Conservation (phyloP, 2,797 vertebrate species). For the Lutjanus campechanus region DNA sequence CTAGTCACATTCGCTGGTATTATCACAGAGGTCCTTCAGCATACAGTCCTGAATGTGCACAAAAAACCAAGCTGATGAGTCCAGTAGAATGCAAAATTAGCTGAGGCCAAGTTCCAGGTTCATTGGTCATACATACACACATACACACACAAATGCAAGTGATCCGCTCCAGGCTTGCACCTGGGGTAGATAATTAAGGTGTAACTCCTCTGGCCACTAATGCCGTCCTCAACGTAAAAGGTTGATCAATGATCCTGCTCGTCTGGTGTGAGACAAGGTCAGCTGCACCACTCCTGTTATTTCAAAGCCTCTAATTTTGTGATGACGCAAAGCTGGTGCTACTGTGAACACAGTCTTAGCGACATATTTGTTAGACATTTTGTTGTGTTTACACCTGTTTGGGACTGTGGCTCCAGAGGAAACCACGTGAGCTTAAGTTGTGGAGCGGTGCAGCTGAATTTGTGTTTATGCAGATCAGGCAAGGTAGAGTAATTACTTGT, state of each 20-base stretch:
- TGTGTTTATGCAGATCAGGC: slow-evolving; percentile 21
- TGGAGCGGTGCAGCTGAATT: slow-evolving; percentile 19
- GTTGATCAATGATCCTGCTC: not conserved
- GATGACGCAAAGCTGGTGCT: not conserved
- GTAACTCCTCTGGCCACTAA: not conserved
- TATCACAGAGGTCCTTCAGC: no score
- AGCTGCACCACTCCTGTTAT: no score
- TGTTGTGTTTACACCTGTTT: slow-evolving; percentile 22
- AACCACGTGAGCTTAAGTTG: not conserved
- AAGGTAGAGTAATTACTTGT: not conserved
- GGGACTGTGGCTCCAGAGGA: slow-evolving; percentile 10
- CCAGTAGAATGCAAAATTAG: no score
- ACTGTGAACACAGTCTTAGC: not conserved
- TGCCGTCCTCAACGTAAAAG: not conserved
- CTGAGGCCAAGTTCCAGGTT: no score
- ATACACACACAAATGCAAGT: no score
- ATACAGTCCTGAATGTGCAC: no score
- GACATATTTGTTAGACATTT: not conserved
- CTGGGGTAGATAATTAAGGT: no score
- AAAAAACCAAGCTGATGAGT: no score
- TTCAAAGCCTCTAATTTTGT: slow-evolving; percentile 21
- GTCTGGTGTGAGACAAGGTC: not conserved
- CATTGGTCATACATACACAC: no score
- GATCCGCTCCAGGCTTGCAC: no score
- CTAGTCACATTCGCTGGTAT: no score